A percentile compares a stretch with the other conserved stretches of the same genome.
phyloP scores from a whole-genome alignment of 2,888 invertebrate genomes.

The Drosophila eohydei region DNA sequence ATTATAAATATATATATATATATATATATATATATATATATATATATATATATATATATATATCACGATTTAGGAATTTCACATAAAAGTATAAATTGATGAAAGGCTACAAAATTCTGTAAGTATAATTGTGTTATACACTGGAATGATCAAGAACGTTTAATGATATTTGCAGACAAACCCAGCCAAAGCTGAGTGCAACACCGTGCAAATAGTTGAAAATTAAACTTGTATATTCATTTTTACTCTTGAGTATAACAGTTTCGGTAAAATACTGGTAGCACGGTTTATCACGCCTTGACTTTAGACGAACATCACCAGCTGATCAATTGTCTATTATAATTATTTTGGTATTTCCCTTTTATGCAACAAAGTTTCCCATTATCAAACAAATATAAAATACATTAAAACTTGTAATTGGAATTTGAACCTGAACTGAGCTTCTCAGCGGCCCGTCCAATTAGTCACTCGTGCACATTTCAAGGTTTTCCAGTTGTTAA shows the following conservation, averaged over 20 bases:
- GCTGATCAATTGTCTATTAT: neutral
- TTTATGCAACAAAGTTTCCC: neutral
- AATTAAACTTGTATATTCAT: neutral
- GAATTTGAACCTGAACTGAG: slow-evolving; percentile 46
- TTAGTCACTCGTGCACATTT: slow-evolving; percentile 76
- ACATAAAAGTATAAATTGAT: slow-evolving; percentile 14
- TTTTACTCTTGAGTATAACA: neutral
- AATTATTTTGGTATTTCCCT: neutral
- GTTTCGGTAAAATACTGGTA: neutral
- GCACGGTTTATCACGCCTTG: neutral
- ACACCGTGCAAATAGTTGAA: neutral
- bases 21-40: neutral
- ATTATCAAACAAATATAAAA: slow-evolving; percentile 6
- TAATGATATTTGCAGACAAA: neutral
- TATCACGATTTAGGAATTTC: slow-evolving; percentile 40
- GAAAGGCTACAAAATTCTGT: slow-evolving; percentile 5
- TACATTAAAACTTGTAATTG: slow-evolving; percentile 23
- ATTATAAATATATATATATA: neutral
- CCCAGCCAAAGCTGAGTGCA: neutral
- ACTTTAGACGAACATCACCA: too few relatives aligned
- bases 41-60: neutral
- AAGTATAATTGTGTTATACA: slow-evolving; percentile 27
- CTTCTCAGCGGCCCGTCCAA: slow-evolving; percentile 51
- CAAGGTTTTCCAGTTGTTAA: slow-evolving; percentile 75
- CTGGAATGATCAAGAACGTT: neutral